phyloP scores from a whole-genome alignment of 2,113 vertebrate species.

The Anolis sagrei region DNA sequence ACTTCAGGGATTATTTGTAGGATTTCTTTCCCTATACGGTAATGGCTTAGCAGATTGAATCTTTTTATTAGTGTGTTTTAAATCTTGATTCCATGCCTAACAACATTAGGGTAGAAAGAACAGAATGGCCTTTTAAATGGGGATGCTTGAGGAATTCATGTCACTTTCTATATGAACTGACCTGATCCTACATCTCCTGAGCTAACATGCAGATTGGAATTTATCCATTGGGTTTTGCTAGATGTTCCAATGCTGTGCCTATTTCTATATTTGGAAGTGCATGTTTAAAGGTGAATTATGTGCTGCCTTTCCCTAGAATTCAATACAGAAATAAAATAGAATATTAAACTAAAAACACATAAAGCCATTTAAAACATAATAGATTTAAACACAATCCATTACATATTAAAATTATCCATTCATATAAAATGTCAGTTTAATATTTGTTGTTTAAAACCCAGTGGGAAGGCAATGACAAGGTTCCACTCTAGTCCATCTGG shows the following conservation, averaged over 20 bases:
- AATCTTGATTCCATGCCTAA: neutral
- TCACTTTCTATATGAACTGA: neutral
- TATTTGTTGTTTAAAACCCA: no score
- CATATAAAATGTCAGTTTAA: no score
- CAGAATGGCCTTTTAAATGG: neutral
- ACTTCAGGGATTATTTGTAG: neutral
- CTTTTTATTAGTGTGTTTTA: slow-evolving; percentile 7
- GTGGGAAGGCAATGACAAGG: no score
- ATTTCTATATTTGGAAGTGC: neutral
- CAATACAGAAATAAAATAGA: no score
- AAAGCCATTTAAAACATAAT: no score
- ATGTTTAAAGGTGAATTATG: neutral
- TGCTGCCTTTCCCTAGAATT: no score
- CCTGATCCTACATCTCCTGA: neutral
- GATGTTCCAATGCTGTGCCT: neutral
- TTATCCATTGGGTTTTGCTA: neutral
- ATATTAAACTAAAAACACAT: no score
- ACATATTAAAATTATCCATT: no score
- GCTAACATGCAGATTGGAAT: neutral
- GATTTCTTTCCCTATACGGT: neutral
- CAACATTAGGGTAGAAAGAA: neutral
- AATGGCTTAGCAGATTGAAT: neutral
- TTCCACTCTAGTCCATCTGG: no score
- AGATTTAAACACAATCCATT: no score
- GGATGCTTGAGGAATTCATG: neutral